Evolutionary conservation across 2,113 vertebrate genomes (phyloP).

Genomic region (Martes martes): DNA sequence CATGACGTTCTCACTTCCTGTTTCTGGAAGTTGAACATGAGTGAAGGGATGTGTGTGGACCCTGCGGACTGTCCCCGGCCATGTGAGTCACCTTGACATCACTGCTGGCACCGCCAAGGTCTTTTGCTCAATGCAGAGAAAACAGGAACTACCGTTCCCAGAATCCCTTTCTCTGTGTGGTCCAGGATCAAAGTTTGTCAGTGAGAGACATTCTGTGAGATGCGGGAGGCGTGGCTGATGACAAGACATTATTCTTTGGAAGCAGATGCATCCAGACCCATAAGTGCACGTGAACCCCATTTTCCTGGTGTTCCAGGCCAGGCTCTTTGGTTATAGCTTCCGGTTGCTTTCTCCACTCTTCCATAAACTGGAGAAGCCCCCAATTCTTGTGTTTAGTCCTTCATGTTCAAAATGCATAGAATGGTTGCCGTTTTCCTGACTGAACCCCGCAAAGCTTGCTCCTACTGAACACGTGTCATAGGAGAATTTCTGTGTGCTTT

Average conservation of each 20-base stretch:
- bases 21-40: background rate
- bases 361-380: background rate
- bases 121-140: background rate
- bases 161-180: background rate
- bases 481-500: background rate
- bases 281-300: background rate
- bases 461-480: background rate
- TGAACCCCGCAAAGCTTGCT: background rate
- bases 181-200: background rate
- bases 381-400: background rate
- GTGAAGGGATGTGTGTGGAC: background rate
- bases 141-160: background rate
- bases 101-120: accelerated
- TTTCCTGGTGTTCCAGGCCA: background rate
- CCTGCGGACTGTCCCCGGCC: accelerated
- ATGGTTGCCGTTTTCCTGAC: background rate
- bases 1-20: background rate
- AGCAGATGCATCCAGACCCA: background rate
- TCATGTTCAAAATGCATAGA: background rate
- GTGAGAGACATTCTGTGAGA: no score
- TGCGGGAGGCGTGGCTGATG: background rate
- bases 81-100: background rate
- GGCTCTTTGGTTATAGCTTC: background rate
- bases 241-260: background rate
- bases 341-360: background rate